phyloP scores from a whole-genome alignment of 2,888 invertebrate species.

The Dusona sp. region DNA sequence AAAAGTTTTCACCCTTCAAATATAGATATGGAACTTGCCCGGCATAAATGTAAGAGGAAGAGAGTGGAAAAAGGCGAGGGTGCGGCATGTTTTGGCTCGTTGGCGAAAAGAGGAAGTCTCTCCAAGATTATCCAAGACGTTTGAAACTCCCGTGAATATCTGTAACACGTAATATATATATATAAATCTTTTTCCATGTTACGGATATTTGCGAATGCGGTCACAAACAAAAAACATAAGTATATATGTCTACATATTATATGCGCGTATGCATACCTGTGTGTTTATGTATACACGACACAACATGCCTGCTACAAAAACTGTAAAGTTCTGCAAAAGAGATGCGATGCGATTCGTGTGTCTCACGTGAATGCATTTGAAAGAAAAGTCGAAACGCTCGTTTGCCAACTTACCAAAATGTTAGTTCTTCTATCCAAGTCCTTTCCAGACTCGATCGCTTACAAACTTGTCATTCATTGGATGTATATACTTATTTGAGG shows the following conservation, averaged over 20 bases:
- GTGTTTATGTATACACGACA: not conserved
- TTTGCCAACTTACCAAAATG: constrained; percentile 44
- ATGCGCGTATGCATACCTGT: not conserved
- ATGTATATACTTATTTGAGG: not conserved
- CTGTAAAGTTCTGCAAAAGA: constrained; percentile 47
- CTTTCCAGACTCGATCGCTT: not conserved
- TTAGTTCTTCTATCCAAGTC: constrained; percentile 16
- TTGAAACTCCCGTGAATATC: constrained; percentile 33
- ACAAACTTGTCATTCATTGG: constrained; percentile 43
- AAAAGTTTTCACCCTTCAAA: constrained; percentile 69
- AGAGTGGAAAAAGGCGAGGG: not conserved
- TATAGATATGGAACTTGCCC: constrained; percentile 28
- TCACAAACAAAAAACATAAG: not conserved
- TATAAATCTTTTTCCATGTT: constrained; percentile 3
- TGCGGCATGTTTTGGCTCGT: constrained; percentile 36
- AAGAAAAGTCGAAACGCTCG: constrained; percentile 52
- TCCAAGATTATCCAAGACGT: constrained; percentile 36
- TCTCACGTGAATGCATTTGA: constrained; percentile 50
- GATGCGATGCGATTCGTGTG: constrained; percentile 47
- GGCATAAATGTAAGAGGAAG: not conserved
- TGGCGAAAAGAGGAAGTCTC: constrained; percentile 37
- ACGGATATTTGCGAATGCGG: not conserved
- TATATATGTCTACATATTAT: not conserved
- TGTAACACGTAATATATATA: constrained; percentile 20
- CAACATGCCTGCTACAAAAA: not conserved